Percentiles rank a stretch among this genome's conserved stretches.
phyloP scores from a whole-genome alignment of 2,113 vertebrate species.

The Chamaetylas fuelleborni region DNA sequence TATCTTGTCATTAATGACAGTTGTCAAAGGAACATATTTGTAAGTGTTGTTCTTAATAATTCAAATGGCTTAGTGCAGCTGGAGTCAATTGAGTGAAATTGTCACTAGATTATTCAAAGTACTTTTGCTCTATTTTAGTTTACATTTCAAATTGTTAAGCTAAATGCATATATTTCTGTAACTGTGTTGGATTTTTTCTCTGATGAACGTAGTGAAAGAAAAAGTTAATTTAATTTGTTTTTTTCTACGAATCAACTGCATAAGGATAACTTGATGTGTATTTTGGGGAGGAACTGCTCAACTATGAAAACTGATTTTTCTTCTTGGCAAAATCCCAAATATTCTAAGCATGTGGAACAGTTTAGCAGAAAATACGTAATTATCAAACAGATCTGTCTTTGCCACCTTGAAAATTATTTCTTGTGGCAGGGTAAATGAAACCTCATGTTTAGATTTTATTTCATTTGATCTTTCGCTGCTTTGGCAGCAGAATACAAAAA shows the following conservation, averaged over 20 bases:
- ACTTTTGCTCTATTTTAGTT: not conserved
- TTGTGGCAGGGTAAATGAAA: slow-evolving; percentile 54
- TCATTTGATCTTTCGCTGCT: slow-evolving; percentile 5
- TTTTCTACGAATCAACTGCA: not conserved
- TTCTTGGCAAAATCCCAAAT: slow-evolving; percentile 6
- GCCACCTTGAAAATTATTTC: slow-evolving; percentile 52
- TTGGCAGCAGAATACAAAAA: slow-evolving; percentile 37
- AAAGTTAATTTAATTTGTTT: not conserved
- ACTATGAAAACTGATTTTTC: not conserved
- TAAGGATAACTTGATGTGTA: not conserved
- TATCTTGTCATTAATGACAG: not conserved
- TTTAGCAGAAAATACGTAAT: slow-evolving; percentile 47
- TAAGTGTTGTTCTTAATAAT: not conserved
- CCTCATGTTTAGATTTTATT: slow-evolving; percentile 37
- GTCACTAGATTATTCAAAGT: not conserved
- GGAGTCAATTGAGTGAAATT: not conserved
- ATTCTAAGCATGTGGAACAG: slow-evolving; percentile 39
- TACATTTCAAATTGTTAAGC: not conserved
- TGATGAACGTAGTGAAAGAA: not conserved
- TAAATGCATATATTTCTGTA: not conserved
- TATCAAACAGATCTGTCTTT: slow-evolving; percentile 56
- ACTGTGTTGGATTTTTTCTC: not conserved
- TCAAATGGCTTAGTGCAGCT: not conserved
- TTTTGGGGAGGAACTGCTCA: not conserved
- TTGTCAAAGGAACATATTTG: not conserved